phyloP scores from a whole-genome alignment of 2,113 vertebrate species.

The Pelusios castaneus region DNA sequence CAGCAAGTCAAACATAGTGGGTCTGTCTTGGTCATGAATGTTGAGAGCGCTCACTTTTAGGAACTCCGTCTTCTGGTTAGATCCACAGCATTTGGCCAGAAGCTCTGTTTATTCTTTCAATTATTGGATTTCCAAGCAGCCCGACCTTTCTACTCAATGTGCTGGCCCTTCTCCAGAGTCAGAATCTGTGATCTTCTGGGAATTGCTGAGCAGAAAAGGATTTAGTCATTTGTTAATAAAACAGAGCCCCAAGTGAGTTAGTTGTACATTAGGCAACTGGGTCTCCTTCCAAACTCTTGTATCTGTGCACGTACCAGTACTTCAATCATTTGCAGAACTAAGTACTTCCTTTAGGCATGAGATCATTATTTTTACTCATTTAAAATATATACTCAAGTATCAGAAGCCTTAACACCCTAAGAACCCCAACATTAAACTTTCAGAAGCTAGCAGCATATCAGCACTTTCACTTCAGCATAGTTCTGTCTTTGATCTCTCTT shows the following conservation, averaged over 20 bases:
- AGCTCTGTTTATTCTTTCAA: slow-evolving; percentile 37
- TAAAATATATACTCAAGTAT: slow-evolving; percentile 50
- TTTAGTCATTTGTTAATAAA: slow-evolving; percentile 38
- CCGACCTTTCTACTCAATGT: background rate
- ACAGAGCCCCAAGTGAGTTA: background rate
- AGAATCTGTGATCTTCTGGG: background rate
- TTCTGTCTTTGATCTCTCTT: slow-evolving; percentile 58
- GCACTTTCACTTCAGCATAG: slow-evolving; percentile 22
- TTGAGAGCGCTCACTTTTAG: background rate
- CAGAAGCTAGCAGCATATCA: slow-evolving; percentile 5
- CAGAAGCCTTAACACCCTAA: slow-evolving; percentile 48
- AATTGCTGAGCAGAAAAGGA: slow-evolving; percentile 20
- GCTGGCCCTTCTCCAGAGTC: background rate
- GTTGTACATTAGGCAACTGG: background rate
- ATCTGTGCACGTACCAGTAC: slow-evolving; percentile 18
- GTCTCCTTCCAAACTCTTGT: slow-evolving; percentile 17
- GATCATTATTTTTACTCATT: slow-evolving; percentile 66
- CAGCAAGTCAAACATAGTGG: background rate
- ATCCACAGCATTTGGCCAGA: slow-evolving; percentile 21
- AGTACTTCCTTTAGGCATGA: slow-evolving; percentile 27
- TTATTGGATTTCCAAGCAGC: slow-evolving; percentile 3
- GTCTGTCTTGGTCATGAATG: background rate
- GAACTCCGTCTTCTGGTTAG: background rate
- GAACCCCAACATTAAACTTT: slow-evolving; percentile 47
- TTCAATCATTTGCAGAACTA: slow-evolving; percentile 48